Conservation (phyloP, 23 tunicate genomes). For the Aplidium turbinatum region DNA sequence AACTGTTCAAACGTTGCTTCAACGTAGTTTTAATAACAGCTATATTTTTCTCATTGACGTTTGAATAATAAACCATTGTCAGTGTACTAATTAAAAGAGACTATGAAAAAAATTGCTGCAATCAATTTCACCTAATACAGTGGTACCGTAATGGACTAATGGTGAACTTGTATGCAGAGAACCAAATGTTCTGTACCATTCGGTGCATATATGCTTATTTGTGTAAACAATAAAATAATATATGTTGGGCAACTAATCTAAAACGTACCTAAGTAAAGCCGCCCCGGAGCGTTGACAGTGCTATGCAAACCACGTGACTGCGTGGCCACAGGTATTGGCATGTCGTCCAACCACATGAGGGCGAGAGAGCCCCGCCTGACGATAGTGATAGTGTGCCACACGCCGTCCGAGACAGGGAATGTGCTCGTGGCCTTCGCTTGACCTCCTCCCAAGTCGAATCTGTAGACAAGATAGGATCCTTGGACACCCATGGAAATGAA, state of each 20-base stretch:
- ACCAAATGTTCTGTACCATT: too few species aligned
- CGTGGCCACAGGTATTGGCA: constrained; percentile 53
- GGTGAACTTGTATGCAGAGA: too few species aligned
- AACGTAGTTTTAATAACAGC: too few species aligned
- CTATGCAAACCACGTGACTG: constrained; percentile 50
- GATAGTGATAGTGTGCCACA: constrained; percentile 64
- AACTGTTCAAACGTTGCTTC: too few species aligned
- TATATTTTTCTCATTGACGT: too few species aligned
- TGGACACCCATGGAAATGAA: constrained; percentile 54
- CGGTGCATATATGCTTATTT: too few species aligned
- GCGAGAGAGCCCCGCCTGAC: constrained; percentile 77
- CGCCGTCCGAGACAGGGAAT: constrained; percentile 71
- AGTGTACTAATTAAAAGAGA: too few species aligned
- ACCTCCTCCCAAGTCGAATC: constrained; percentile 64
- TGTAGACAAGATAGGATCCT: constrained; percentile 48
- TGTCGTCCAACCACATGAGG: constrained; percentile 83
- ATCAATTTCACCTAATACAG: too few species aligned
- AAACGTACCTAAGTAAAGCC: constrained; percentile 73
- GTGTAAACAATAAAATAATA: too few species aligned
- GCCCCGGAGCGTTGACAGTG: constrained; percentile 50
- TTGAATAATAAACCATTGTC: too few species aligned
- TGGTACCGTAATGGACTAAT: too few species aligned
- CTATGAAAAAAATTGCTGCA: too few species aligned
- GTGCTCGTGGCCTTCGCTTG: constrained; percentile 46
- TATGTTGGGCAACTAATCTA: not conserved